phyloP scores from a whole-genome alignment of 2,888 invertebrate species.

The Branchipolynoe longqiensis region DNA sequence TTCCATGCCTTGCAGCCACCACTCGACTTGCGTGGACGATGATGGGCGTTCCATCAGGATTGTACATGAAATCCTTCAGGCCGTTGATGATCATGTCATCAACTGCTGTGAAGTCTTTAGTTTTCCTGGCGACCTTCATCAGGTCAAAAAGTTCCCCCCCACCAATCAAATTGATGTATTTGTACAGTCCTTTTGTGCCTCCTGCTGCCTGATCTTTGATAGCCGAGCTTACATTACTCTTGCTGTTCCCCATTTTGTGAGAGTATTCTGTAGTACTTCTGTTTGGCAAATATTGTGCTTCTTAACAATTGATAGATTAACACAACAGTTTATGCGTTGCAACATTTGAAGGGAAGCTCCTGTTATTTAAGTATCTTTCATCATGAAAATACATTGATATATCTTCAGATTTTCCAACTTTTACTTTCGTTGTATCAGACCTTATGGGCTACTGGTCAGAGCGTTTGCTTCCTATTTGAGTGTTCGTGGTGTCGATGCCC shows the following conservation, averaged over 20 bases:
- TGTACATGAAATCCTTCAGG: constrained; percentile 94
- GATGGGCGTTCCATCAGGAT: constrained; percentile 86
- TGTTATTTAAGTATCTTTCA: too few species aligned
- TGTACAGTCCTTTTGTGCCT: constrained; percentile 80
- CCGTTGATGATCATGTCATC: constrained; percentile 95
- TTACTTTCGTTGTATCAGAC: too few species aligned
- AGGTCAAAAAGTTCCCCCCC: constrained; percentile 84
- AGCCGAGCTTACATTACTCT: constrained; percentile 90
- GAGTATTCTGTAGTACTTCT: not conserved
- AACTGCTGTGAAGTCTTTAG: constrained; percentile 63
- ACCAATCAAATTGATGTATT: constrained; percentile 87
- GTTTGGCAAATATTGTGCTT: too few species aligned
- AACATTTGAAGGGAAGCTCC: too few species aligned
- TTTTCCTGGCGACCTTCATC: constrained; percentile 74
- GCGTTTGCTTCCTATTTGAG: too few species aligned
- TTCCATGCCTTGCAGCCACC: constrained; percentile 53
- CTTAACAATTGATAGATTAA: too few species aligned
- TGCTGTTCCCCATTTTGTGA: constrained; percentile 19
- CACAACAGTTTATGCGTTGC: too few species aligned
- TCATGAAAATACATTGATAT: too few species aligned
- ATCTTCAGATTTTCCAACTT: too few species aligned
- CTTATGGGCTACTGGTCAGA: too few species aligned
- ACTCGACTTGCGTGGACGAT: constrained; percentile 62
- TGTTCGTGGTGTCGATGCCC: too few species aligned
- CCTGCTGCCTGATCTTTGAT: constrained; percentile 93